Conservation (phyloP, 1,140 invertebrate genomes). For the Drosophila tropicalis region DNA sequence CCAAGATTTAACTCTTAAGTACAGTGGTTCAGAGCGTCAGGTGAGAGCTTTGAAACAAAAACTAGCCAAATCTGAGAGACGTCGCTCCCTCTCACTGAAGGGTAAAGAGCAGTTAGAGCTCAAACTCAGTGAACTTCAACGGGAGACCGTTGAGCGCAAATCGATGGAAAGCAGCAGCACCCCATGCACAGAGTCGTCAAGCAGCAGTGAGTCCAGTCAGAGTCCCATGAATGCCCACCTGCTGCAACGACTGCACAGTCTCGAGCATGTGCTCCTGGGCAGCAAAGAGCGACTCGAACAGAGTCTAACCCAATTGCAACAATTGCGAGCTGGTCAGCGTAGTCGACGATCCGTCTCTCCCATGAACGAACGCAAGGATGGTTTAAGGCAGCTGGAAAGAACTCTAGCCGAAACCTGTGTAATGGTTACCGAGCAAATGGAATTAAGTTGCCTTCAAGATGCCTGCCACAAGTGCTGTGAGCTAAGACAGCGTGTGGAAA, state of each 20-base stretch:
- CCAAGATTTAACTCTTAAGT: constrained; percentile 92
- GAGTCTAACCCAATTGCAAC: constrained; percentile 84
- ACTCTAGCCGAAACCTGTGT: constrained; percentile 85
- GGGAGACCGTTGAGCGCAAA: constrained; percentile 88
- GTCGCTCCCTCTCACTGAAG: constrained; percentile 92
- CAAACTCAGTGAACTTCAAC: constrained; percentile 91
- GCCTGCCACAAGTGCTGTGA: constrained; percentile 84
- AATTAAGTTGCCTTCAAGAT: constrained; percentile 82
- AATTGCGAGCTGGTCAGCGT: constrained; percentile 84
- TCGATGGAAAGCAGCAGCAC: constrained; percentile 48
- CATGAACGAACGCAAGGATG: constrained; percentile 85
- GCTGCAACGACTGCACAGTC: constrained; percentile 85
- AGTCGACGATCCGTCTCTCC: constrained; percentile 85
- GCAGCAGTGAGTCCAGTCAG: constrained; percentile 46
- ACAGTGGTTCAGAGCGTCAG: constrained; percentile 92
- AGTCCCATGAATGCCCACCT: constrained; percentile 82
- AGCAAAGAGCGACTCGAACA: constrained; percentile 83
- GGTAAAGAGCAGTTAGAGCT: constrained; percentile 92
- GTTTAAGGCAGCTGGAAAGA: constrained; percentile 85
- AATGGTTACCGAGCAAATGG: constrained; percentile 66
- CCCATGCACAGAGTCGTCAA: constrained; percentile 47
- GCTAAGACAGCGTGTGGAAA: constrained; percentile 72
- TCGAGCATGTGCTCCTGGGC: constrained; percentile 85
- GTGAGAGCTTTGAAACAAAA: constrained; percentile 91
- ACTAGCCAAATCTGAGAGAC: constrained; percentile 90